Evolutionary conservation across 2,888 invertebrate species (phyloP).

Genomic region (Bellardia bayeri): DNA sequence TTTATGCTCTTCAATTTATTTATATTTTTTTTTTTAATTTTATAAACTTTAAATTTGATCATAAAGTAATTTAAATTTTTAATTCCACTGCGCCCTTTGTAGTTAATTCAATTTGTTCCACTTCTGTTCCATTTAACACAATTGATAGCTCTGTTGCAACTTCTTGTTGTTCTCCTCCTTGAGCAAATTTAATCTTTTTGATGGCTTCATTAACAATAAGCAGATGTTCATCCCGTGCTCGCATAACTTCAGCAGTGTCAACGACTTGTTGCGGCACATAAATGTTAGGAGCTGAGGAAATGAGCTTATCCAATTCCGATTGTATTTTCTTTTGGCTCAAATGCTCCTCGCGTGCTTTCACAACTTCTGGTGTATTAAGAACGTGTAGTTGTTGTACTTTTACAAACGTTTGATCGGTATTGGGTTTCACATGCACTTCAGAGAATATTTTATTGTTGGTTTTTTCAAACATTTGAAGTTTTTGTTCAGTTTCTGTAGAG

Average conservation of each 20-base stretch:
- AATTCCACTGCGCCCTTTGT: background rate
- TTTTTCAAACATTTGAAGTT: background rate
- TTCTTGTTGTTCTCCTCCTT: background rate
- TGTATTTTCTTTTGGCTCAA: slow-evolving; percentile 57
- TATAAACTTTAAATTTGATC: too few species aligned
- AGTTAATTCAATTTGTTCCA: background rate
- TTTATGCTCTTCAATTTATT: too few species aligned
- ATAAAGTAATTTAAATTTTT: background rate
- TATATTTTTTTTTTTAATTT: too few species aligned
- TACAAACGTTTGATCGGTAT: background rate
- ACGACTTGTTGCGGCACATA: slow-evolving; percentile 66
- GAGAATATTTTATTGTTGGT: background rate
- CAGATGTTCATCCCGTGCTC: slow-evolving; percentile 78
- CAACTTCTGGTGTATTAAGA: slow-evolving; percentile 76
- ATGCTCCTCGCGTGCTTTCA: slow-evolving; percentile 76
- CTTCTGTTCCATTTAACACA: background rate
- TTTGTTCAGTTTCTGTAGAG: background rate
- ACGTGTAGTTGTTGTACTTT: background rate
- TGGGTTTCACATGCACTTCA: background rate
- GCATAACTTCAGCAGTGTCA: slow-evolving; percentile 78
- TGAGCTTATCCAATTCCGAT: slow-evolving; percentile 35
- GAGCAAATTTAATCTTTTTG: slow-evolving; percentile 45
- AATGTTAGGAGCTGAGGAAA: slow-evolving; percentile 27
- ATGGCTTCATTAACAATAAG: slow-evolving; percentile 76
- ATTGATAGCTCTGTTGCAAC: background rate